Conservation (phyloP, 2,113 vertebrate species). For the Galemys pyrenaicus region DNA sequence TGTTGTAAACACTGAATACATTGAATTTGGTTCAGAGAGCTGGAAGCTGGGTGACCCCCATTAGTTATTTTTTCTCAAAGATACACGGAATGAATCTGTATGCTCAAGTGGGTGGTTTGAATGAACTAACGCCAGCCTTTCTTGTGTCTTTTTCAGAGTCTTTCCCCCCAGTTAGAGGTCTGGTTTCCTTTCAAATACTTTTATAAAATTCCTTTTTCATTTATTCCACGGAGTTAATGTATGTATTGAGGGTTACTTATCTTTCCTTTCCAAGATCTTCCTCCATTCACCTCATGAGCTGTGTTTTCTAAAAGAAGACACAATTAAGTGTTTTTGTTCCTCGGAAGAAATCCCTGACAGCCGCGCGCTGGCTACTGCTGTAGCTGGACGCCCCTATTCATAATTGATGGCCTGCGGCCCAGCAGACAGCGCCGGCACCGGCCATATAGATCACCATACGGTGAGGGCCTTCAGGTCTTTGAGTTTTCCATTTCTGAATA, state of each 20-base stretch:
- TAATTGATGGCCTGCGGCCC: conserved; percentile 67
- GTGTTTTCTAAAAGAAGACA: conserved; percentile 62
- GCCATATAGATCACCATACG: conserved; percentile 54
- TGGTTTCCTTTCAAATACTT: conserved; percentile 22
- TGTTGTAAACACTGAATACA: conserved; percentile 26
- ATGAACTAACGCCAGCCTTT: background rate
- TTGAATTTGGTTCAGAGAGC: conserved; percentile 45
- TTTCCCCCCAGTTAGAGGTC: background rate
- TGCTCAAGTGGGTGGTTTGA: conserved; percentile 44
- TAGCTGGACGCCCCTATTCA: conserved; percentile 60
- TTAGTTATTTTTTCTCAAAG: conserved; percentile 53
- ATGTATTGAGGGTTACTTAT: background rate
- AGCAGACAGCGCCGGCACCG: conserved; percentile 20
- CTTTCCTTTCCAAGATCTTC: conserved; percentile 16
- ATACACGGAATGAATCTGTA: background rate
- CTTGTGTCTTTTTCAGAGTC: conserved; percentile 11
- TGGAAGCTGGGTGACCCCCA: conserved; percentile 28
- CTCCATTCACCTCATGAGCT: conserved; percentile 16
- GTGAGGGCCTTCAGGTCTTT: conserved; percentile 22
- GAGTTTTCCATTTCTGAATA: conserved; percentile 71
- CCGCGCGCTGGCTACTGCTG: conserved; percentile 52
- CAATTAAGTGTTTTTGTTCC: conserved; percentile 58
- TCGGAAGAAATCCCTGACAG: conserved; percentile 56
- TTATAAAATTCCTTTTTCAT: conserved; percentile 8
- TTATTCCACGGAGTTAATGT: background rate